A percentile compares a stretch with the other conserved stretches of the same genome.
phyloP scores from a whole-genome alignment of 2,888 invertebrate species.

The Ceratothoa steindachneri region DNA sequence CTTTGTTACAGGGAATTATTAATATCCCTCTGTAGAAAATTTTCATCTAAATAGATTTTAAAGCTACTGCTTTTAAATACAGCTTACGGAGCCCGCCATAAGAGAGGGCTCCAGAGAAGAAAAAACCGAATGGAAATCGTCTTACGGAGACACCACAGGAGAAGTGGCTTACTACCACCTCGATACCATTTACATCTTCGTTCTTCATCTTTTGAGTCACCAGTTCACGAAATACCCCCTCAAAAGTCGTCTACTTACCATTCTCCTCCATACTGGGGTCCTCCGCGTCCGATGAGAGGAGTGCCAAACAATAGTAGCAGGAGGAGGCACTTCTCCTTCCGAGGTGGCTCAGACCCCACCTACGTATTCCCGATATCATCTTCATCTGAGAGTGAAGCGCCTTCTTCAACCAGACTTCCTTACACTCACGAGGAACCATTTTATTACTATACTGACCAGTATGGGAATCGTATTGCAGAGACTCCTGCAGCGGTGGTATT shows the following conservation, averaged over 20 bases:
- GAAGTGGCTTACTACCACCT: not conserved
- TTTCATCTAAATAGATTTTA: too few relatives aligned
- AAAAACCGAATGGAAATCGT: not conserved
- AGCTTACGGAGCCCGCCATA: not conserved
- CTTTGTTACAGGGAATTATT: too few relatives aligned
- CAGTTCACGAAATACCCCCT: not conserved
- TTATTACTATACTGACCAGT: not conserved
- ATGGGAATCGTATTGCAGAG: not conserved
- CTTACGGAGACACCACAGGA: not conserved
- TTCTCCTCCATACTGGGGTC: not conserved
- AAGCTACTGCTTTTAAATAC: too few relatives aligned
- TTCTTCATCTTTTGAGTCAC: not conserved
- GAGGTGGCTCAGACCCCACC: not conserved
- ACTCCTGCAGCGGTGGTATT: not conserved
- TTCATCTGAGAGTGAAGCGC: not conserved
- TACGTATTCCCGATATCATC: not conserved
- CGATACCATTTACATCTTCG: not conserved
- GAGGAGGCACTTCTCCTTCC: not conserved
- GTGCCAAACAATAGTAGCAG: not conserved
- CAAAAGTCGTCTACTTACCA: not conserved
- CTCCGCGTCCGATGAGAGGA: not conserved
- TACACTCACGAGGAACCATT: not conserved
- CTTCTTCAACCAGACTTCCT: not conserved
- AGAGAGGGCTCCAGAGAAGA: not conserved
- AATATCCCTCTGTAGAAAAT: too few relatives aligned